Percentiles rank a stretch among this genome's conserved stretches.
Conservation (phyloP, 2,113 vertebrate species). For the Macaca fascicularis region DNA sequence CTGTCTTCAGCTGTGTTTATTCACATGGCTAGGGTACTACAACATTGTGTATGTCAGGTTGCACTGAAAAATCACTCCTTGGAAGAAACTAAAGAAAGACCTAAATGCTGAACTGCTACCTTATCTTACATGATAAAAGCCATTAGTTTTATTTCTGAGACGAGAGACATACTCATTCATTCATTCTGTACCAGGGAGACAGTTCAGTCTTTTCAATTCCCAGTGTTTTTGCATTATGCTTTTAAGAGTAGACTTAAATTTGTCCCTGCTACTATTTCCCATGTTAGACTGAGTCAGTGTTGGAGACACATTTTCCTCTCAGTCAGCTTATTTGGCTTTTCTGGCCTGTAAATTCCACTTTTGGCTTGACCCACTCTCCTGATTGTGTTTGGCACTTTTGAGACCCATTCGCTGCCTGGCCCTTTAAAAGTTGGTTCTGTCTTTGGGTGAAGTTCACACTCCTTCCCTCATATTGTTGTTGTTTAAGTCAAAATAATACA, state of each 20-base stretch:
- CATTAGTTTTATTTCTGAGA: slow-evolving; percentile 45
- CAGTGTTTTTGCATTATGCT: neutral
- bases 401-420: slow-evolving; percentile 19
- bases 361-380: slow-evolving; percentile 21
- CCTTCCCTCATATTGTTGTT: slow-evolving; percentile 15
- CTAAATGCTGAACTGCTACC: neutral
- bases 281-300: neutral
- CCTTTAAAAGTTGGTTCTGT: slow-evolving; percentile 17
- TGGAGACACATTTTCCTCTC: slow-evolving; percentile 32
- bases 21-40: neutral
- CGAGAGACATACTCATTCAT: neutral
- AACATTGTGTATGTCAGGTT: neutral
- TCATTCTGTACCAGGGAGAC: neutral
- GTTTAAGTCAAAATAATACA: slow-evolving; percentile 31
- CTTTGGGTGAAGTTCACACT: slow-evolving; percentile 15
- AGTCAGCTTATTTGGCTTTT: slow-evolving; percentile 48
- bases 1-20: neutral
- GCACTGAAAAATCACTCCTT: neutral
- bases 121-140: neutral
- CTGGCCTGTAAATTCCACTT: slow-evolving; percentile 51
- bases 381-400: slow-evolving; percentile 61
- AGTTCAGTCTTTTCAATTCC: neutral
- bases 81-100: neutral
- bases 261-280: slow-evolving; percentile 31
- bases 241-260: slow-evolving; percentile 45